Conservation (phyloP, 1,140 invertebrate genomes). For the Drosophila persimilis region DNA sequence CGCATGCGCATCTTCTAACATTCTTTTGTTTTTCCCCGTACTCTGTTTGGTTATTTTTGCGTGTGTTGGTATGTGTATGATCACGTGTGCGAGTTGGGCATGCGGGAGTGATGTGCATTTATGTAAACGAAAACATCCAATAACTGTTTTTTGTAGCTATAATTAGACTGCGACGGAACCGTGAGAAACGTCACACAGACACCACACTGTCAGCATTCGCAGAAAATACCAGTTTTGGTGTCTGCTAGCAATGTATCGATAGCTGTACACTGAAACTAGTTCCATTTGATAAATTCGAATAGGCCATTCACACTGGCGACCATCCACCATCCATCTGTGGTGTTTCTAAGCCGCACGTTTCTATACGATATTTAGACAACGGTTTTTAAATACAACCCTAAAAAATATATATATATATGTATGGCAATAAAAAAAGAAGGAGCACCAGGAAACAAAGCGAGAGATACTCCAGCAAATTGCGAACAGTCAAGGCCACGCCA, state of each 20-base stretch:
- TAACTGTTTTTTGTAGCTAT: background rate
- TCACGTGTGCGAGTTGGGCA: background rate
- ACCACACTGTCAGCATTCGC: too few species aligned
- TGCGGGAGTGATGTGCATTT: background rate
- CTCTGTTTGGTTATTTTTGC: constrained; percentile 4
- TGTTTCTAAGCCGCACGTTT: too few species aligned
- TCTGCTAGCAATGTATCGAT: background rate
- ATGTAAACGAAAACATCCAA: background rate
- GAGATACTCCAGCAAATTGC: too few species aligned
- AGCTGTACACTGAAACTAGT: background rate
- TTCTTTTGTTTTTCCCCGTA: constrained; percentile 38
- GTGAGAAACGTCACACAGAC: constrained; percentile 8
- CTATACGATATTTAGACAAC: too few species aligned
- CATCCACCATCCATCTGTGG: too few species aligned
- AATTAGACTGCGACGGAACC: background rate
- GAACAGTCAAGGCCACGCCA: too few species aligned
- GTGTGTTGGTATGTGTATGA: constrained; percentile 2
- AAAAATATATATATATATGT: too few species aligned
- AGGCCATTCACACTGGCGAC: too few species aligned
- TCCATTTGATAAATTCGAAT: too few species aligned
- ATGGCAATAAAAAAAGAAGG: too few species aligned
- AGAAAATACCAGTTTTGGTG: background rate
- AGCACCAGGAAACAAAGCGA: too few species aligned
- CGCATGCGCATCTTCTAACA: constrained; percentile 75
- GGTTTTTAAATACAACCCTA: too few species aligned